A percentile compares a stretch with the other conserved stretches of the same genome.
Evolutionary conservation across 92 coral and sea anemone species (phyloP).

Genomic region (Blastomussa wellsi): DNA sequence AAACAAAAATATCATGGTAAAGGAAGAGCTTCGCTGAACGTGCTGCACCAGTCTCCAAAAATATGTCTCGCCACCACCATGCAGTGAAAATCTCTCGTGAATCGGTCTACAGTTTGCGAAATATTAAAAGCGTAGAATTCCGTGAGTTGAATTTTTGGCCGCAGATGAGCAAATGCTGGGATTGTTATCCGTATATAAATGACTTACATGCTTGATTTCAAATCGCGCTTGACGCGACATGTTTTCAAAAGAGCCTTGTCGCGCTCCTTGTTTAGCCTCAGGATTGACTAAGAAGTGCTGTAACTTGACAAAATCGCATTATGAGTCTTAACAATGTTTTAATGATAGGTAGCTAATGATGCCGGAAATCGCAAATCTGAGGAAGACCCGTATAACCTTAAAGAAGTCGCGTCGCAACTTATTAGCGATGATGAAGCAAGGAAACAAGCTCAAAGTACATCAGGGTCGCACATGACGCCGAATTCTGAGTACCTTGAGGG

Average conservation of each 20-base stretch:
- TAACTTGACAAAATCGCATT: neutral
- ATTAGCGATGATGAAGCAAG: conserved; percentile 49
- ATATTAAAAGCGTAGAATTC: no score
- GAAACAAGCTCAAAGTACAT: neutral
- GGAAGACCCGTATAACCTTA: conserved; percentile 72
- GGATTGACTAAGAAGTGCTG: neutral
- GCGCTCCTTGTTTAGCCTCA: neutral
- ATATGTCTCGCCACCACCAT: neutral
- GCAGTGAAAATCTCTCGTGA: no score
- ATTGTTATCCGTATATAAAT: no score
- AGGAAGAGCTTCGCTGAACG: neutral
- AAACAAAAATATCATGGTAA: neutral
- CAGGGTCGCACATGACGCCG: neutral
- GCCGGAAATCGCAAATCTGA: conserved; percentile 25
- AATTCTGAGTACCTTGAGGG: neutral
- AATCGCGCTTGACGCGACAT: no score
- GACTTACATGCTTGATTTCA: no score
- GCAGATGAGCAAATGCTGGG: no score
- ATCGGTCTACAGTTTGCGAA: no score
- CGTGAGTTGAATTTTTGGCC: no score
- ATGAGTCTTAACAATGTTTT: neutral
- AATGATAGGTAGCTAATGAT: neutral
- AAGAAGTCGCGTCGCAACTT: conserved; percentile 81
- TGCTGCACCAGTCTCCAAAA: neutral
- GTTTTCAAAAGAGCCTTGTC: no score